Evolutionary conservation across 2,113 vertebrate genomes (phyloP).

Genomic region (Petromus typicus): DNA sequence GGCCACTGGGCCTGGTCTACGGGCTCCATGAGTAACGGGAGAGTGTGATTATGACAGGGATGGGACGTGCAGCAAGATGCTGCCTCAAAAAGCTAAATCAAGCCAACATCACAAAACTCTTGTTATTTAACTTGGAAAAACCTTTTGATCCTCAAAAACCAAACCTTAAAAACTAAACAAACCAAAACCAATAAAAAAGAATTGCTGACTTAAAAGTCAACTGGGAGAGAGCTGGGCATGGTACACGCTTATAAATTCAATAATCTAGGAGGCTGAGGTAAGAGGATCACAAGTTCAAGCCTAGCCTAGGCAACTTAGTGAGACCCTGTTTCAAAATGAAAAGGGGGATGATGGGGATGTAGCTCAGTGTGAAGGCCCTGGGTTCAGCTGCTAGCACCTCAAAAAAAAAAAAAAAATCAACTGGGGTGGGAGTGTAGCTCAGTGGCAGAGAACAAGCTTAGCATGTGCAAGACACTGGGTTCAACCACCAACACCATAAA

Average conservation of each 20-base stretch:
- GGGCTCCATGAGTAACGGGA: neutral
- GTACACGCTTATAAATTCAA: neutral
- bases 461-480: neutral
- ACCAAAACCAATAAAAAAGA: neutral
- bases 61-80: neutral
- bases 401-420: neutral
- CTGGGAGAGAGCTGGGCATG: neutral
- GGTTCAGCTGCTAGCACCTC: neutral
- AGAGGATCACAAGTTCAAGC: neutral
- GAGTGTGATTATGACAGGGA: neutral
- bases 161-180: neutral
- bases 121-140: neutral
- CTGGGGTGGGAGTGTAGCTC: neutral
- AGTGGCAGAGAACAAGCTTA: neutral
- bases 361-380: neutral
- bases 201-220: neutral
- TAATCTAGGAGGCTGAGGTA: neutral
- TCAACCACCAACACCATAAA: neutral
- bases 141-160: neutral
- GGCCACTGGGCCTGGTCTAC: neutral
- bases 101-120: neutral
- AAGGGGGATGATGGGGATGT: neutral
- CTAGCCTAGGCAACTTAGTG: neutral
- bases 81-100: neutral
- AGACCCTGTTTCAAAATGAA: neutral